Base-by-base conservation (phyloP, 1,140 invertebrate genomes). In the Drosophila tristis region DNA sequence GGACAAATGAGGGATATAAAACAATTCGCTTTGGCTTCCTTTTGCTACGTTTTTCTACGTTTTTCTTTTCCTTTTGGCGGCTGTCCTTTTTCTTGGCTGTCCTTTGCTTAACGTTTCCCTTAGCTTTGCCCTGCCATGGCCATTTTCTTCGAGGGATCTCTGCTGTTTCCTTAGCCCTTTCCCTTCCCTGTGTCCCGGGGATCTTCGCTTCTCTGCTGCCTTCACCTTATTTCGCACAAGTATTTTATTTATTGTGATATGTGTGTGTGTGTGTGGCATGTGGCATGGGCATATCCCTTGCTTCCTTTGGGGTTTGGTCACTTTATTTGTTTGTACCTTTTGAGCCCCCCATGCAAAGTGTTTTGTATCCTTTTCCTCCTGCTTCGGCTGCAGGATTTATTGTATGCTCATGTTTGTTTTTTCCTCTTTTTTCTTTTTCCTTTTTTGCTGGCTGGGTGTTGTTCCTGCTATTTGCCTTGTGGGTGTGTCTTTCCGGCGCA, bases 1-100 rank as follows among this genome's bases (percentile, higher is more conserved):
- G 89, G 80, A 91, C 85, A 91, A 91, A 91, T 91, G 89, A 91
- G 84, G 85, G 90, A 91, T 91, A 91, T 91, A 91, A 91, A 91
- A 91, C 81, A 91, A 91, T 91, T 91, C 90, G 71, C 79, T 86
- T 72, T 91, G 85, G 89, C 85, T 84, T 91, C 80, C 73, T 80
- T 76, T 80, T 63, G 59, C 67, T 75, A 54, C 49, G 60, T 67
- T 59, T 39, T 5, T 29, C n/a, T n/a, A n/a, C n/a, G 47, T 48
- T 72, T 13, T 26, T 39, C n/a, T n/a, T n/a, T n/a, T n/a, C n/a
- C n/a, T 58, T 74, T 53, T 43, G 61, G 58, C 50, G n/a, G 25
- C 62, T 48, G 68, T 73, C 64, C 64, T 74, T 76, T 74, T 48
- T 2, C 55, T 8, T 9, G n/a, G 35, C 62, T 48, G 68, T 73